phyloP scores from a whole-genome alignment of 2,113 vertebrate species.

The Heteronetta atricapilla region DNA sequence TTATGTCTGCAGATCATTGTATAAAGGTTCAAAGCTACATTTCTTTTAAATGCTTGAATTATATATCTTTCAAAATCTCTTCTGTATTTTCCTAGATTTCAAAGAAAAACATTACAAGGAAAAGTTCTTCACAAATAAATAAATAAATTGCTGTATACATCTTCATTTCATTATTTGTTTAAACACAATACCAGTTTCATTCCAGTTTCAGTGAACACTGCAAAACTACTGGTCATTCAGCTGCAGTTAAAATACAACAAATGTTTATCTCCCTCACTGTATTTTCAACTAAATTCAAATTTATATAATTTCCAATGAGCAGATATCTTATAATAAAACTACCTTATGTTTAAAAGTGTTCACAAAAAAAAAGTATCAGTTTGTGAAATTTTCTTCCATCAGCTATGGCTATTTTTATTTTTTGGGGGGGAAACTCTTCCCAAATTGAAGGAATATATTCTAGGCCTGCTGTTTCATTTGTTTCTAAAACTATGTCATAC shows the following conservation, averaged over 20 bases:
- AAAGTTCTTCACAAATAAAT: not conserved
- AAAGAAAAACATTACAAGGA: not conserved
- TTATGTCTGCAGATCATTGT: not conserved
- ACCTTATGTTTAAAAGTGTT: not conserved
- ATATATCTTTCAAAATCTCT: not conserved
- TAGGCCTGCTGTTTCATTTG: not conserved
- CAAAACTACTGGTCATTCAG: not conserved
- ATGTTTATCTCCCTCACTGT: not conserved
- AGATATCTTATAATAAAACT: not conserved
- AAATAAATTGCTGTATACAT: not conserved
- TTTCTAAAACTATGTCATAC: not conserved
- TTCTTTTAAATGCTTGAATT: not conserved
- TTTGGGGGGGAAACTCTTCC: not conserved
- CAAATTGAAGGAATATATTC: not conserved
- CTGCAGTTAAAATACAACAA: not conserved
- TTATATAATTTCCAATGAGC: not conserved
- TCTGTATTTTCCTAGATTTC: not conserved
- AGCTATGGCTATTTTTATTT: not conserved
- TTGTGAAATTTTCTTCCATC: not conserved
- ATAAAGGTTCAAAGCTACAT: not conserved
- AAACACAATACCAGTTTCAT: not conserved
- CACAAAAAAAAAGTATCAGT: not conserved
- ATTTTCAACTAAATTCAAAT: not conserved
- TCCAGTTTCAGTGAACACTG: not conserved
- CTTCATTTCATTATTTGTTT: not conserved